Evolutionary conservation across 2,113 vertebrate species (phyloP), one percentile per base, ranked within the genome.

Genomic region (Oriolus oriolus): DNA sequence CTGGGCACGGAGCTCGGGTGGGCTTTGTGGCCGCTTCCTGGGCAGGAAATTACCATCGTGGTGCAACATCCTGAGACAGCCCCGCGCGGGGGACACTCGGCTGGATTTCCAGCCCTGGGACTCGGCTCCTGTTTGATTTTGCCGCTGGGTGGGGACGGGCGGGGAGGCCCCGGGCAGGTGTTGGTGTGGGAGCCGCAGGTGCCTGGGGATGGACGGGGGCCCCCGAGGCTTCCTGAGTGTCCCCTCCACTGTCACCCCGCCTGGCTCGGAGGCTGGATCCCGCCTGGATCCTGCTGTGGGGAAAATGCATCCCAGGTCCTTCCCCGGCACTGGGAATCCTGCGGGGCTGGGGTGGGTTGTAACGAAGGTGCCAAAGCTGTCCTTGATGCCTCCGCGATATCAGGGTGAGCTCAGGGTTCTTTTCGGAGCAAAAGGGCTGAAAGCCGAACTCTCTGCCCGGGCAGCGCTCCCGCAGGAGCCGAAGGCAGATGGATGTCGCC

Each of bases 21-120:
- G 89, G 73, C 81, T 93, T 2, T 66, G 64, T 64, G 94, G 79
- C 78, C 5, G 16, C 87, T 95, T 13, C 73, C 89, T n/a, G 8
- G 5, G 75, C 97, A 89, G 98, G 97, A 98, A 98, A 95, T 95
- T 92, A 96, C 87, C 86, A 5, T 73, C 59, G 85, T 65, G 93
- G 78, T 73, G 92, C 54, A 44, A 92, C 85, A 95, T 97, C 95
- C 97, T 96, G 95, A 74, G 93, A 18, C 90, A 89, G 95, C 93
- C 73, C 94, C 41, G 66, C 7, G 0, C 30, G 11, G 52, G 54
- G 10, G 83, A 88, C 89, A 42, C 16, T 31, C 8, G 11, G 10
- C 74, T 64, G 16, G 2, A 5, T 42, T 82, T 37, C 75, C 89
- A 79, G 56, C 61, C 50, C 64, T 6, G 1, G 35, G 5, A 33